Evolutionary conservation across 2,113 vertebrate species (phyloP).

Genomic region (Acanthisitta chloris): DNA sequence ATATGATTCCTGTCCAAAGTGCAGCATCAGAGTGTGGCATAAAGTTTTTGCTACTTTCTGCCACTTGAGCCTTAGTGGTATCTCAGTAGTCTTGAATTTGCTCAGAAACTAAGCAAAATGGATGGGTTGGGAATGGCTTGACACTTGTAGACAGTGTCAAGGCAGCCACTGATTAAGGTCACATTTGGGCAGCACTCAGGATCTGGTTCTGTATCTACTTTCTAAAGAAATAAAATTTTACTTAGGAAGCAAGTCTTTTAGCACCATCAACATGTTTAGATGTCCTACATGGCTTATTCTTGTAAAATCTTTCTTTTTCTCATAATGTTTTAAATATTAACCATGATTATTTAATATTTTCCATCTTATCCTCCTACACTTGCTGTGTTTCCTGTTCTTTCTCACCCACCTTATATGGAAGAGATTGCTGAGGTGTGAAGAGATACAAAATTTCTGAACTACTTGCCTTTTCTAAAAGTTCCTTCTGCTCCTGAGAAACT

Average conservation of each 20-base stretch:
- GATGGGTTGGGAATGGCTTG: not conserved
- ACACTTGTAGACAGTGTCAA: not conserved
- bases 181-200: not conserved
- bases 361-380: not conserved
- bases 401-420: not conserved
- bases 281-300: not conserved
- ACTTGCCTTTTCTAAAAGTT: not conserved
- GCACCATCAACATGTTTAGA: not conserved
- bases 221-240: not conserved
- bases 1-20: not conserved
- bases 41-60: not conserved
- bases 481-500: not conserved
- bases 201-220: not conserved
- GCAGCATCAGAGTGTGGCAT: not conserved
- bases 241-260: not conserved
- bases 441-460: not conserved
- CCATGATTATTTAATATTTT: not conserved
- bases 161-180: not conserved
- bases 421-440: rapidly evolving
- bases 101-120: not conserved
- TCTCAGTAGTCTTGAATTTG: not conserved
- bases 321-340: not conserved
- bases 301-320: not conserved
- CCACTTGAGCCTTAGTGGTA: not conserved
- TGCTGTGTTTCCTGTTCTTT: not conserved